A percentile compares a stretch with the other conserved stretches of the same genome.
Conservation (phyloP, 2,888 invertebrate genomes). For the Gymnoscelis rufifasciata region DNA sequence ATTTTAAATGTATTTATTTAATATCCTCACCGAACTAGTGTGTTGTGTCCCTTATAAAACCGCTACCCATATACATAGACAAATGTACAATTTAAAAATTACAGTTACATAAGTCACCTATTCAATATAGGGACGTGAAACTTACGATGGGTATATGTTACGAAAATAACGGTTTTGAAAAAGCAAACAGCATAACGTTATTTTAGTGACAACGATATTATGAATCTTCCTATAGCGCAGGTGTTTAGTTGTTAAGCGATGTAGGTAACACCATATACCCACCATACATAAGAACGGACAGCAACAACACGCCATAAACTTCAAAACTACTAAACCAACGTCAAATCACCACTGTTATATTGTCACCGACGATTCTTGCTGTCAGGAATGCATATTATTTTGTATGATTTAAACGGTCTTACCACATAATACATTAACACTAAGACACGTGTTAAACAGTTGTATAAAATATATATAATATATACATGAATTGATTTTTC, state of each 20-base stretch:
- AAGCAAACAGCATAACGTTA: conserved; percentile 8
- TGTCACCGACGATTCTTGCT: conserved; percentile 29
- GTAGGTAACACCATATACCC: conserved; percentile 39
- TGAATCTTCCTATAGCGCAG: background rate
- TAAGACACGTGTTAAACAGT: too few relatives aligned
- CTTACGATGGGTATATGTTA: conserved; percentile 41
- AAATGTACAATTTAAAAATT: conserved; percentile 30
- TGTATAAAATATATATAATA: too few relatives aligned
- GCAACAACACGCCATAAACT: conserved; percentile 58
- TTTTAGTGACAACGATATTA: too few relatives aligned
- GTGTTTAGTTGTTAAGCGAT: background rate
- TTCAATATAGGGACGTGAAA: conserved; percentile 44
- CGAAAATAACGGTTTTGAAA: conserved; percentile 7
- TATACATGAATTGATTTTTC: too few relatives aligned
- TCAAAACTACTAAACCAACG: conserved; percentile 65
- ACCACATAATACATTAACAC: too few relatives aligned
- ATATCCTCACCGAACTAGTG: conserved; percentile 36
- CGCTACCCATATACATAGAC: conserved; percentile 31
- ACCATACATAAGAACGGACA: conserved; percentile 44
- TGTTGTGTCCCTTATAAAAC: conserved; percentile 32
- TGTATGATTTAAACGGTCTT: too few relatives aligned
- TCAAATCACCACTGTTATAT: conserved; percentile 56
- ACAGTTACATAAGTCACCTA: conserved; percentile 29
- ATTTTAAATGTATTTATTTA: background rate
- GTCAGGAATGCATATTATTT: conserved; percentile 35